These are phyloP conservation scores for Chaitophorus viminalis DNA, from an alignment of 2,888 invertebrate species.

Conservation along the genomic window DNA sequence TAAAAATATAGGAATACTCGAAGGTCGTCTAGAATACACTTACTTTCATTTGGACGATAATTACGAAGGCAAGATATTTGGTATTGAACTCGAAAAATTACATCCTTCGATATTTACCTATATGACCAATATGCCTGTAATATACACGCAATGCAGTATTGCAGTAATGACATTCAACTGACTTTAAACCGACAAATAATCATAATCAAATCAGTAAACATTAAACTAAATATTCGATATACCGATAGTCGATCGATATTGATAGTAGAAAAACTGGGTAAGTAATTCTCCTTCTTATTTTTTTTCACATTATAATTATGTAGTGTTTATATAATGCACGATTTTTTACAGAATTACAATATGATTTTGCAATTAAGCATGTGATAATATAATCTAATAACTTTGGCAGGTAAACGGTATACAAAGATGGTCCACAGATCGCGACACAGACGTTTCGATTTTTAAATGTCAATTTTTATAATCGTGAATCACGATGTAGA, in stretches of 20 bases:
- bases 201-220: constrained; percentile 12
- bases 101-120: not conserved
- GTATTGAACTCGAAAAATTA: not conserved
- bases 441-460: not conserved
- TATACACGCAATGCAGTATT: not conserved
- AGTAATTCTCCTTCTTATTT: not conserved
- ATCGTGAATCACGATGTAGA: too few relatives aligned
- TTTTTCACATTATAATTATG: not conserved
- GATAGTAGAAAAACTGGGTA: not conserved
- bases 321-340: not conserved
- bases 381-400: constrained; percentile 17
- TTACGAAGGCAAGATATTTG: not conserved
- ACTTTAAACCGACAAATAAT: constrained; percentile 44
- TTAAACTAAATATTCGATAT: constrained; percentile 32
- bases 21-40: constrained; percentile 35
- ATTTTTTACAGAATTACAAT: not conserved
- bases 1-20: not conserved
- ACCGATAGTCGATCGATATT: not conserved
- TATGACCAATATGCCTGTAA: not conserved
- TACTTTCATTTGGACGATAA: constrained; percentile 28
- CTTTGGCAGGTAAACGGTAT: not conserved
- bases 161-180: constrained; percentile 53
- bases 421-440: not conserved
- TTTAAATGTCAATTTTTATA: not conserved
- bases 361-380: not conserved